phyloP scores from a whole-genome alignment of 2,113 vertebrate genomes.

The Scolopax mira region DNA sequence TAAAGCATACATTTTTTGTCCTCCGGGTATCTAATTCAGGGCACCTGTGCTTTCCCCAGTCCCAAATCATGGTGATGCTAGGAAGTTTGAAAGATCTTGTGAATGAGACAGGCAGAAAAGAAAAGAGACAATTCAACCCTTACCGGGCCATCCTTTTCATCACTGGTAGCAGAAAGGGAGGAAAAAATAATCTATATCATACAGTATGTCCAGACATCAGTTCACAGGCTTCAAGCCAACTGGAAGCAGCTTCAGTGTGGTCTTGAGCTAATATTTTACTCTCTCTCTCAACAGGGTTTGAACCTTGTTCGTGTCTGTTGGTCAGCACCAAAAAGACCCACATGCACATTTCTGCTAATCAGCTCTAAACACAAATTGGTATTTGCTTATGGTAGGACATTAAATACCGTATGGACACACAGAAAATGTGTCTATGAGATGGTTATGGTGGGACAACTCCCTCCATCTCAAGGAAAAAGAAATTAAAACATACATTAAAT shows the following conservation, averaged over 20 bases:
- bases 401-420: neutral
- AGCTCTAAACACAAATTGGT: neutral
- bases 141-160: neutral
- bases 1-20: neutral
- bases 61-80: neutral
- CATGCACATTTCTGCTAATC: neutral
- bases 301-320: neutral
- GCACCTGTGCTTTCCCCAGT: neutral
- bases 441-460: neutral
- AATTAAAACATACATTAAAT: neutral
- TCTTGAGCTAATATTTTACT: neutral
- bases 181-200: neutral
- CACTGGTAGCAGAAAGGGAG: neutral
- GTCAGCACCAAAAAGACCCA: neutral
- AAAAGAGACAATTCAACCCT: neutral
- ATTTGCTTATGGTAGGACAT: neutral
- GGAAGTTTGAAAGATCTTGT: neutral
- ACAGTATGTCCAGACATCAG: neutral
- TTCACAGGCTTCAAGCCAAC: neutral
- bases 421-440: neutral
- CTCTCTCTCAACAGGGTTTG: neutral
- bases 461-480: neutral
- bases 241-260: slow-evolving; percentile 7
- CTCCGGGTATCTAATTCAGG: neutral
- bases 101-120: neutral